Evolutionary conservation across 2,113 vertebrate species (phyloP).

Genomic region (Limanda limanda): DNA sequence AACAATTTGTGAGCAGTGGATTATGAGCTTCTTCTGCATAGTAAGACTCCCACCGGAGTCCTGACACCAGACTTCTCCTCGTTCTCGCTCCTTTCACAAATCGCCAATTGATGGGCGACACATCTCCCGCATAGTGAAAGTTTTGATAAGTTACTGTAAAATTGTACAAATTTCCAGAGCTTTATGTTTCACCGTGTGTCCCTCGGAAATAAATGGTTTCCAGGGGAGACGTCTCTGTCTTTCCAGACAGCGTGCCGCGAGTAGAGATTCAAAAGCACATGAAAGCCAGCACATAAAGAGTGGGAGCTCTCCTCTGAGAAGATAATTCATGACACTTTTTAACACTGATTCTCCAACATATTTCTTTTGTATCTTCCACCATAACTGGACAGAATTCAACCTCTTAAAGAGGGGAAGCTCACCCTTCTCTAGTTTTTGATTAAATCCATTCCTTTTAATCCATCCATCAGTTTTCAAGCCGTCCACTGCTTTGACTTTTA

Average conservation of each 20-base stretch:
- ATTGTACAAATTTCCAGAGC: conserved; percentile 16
- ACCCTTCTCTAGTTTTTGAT: background rate
- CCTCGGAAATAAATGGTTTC: conserved; percentile 12
- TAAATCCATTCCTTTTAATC: background rate
- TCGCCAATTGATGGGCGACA: conserved; percentile 6
- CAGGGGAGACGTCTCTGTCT: background rate
- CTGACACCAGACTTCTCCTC: conserved; percentile 57
- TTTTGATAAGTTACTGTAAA: conserved; percentile 38
- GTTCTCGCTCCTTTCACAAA: conserved; percentile 27
- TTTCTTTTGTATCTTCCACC: background rate
- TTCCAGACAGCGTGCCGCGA: background rate
- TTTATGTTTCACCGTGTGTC: background rate
- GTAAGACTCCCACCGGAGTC: conserved; percentile 55
- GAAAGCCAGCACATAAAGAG: background rate
- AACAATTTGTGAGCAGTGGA: conserved; percentile 78
- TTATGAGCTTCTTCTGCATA: conserved; percentile 72
- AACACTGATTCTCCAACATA: background rate
- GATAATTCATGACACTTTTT: background rate
- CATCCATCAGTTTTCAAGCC: background rate
- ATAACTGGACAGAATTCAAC: background rate
- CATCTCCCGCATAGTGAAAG: conserved; percentile 2
- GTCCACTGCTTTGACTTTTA: background rate
- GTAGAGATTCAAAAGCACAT: background rate
- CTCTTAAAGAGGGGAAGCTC: background rate
- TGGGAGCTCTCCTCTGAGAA: background rate